Base-by-base conservation (phyloP, 2,888 invertebrate species). In the Tenthredo distinguenda region DNA sequence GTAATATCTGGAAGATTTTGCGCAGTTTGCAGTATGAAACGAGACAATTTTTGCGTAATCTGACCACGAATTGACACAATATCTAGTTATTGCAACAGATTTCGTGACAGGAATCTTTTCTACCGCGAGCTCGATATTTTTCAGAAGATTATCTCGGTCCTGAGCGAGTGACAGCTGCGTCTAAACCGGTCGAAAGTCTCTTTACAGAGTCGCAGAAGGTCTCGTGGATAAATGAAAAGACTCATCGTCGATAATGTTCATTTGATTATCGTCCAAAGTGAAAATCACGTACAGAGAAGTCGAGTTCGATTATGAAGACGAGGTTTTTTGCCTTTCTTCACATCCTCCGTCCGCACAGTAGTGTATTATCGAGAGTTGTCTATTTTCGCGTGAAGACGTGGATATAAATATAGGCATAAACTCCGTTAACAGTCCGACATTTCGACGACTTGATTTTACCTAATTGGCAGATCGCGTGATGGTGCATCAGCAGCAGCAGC, bases 391-490 rank as follows among this genome's bases (percentile, higher is more conserved):
- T 55, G 26, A 12, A 10, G 7, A 47, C n/a, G 37, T 62, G 34
- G n/a, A 26, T 37, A 21, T 40, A 62, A 81, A 37, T 26, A 58
- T 62, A 62, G 18, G 62, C 21, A 81, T 62, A 40, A 62, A 40
- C 81, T 58, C 37, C 58, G 62, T 81, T 81, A 62, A 81, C 62
- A 81, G 81, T 62, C 62, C 18, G 37, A 62, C 81, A 81, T 81
- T 81, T 81, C 81, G 62, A 58, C 58, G 81, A 62, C 81, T 81
- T 62, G 81, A 81, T 81, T 81, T 81, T 62, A 81, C 50, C 58
- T 81, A 62, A 81, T 81, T 81, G 81, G 81, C 62, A 10, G n/a
- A 81, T 81, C 81, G 81, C 81, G 81, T 81, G 81, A 58, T 43
- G 81, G 40, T 34, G 18, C 15, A 72, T 4, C 26, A 12, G 21